phyloP scores from a whole-genome alignment of 37 sponge, comb jelly and placozoan genomes.

The Mnemiopsis leidyi region DNA sequence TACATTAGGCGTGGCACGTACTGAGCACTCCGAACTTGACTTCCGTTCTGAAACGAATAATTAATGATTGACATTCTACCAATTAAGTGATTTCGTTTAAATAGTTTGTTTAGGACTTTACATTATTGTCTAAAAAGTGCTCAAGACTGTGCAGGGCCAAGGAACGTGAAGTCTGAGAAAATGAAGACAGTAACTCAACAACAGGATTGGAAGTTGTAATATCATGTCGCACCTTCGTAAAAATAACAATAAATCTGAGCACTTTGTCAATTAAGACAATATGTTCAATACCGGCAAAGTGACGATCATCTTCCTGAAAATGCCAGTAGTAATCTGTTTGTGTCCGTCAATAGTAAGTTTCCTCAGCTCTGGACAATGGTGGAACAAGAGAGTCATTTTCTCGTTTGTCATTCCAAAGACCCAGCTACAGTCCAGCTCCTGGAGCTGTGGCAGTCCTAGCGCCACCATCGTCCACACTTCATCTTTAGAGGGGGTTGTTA shows the following conservation, averaged over 20 bases:
- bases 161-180: too few species aligned
- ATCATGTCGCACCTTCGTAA: too few species aligned
- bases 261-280: too few species aligned
- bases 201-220: too few species aligned
- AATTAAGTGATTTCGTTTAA: too few species aligned
- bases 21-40: conserved; percentile 28
- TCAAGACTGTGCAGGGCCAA: too few species aligned
- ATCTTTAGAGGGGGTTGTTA: not conserved
- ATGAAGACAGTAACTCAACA: too few species aligned
- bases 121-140: too few species aligned
- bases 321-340: conserved; percentile 11
- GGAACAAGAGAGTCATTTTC: not conserved
- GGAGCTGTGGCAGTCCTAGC: not conserved
- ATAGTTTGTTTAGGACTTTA: too few species aligned
- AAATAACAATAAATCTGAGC: too few species aligned
- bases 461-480: not conserved
- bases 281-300: conserved; percentile 17
- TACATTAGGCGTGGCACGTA: not conserved
- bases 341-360: conserved; percentile 55
- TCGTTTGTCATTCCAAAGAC: conserved; percentile 20
- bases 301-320: conserved; percentile 11
- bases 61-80: too few species aligned
- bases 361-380: not conserved
- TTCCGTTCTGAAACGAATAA: conserved; percentile 37
- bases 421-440: conserved; percentile 24